phyloP scores from a whole-genome alignment of 35 echinoderm and acorn worm genomes.

The Chiridota heheva region DNA sequence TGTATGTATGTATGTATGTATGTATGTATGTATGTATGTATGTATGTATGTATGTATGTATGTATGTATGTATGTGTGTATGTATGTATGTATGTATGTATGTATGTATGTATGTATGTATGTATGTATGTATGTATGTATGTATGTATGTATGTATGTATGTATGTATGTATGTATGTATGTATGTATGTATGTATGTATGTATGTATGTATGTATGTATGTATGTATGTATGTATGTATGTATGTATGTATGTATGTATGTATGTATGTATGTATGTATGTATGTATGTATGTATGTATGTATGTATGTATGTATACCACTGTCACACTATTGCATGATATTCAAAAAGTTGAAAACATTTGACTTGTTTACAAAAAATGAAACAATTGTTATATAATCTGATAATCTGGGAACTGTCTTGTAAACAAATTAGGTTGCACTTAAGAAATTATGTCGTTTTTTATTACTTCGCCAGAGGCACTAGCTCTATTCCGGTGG shows the following conservation, averaged over 20 bases:
- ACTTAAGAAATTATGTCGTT: too few species aligned
- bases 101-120: too few species aligned
- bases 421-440: too few species aligned
- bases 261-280: neutral
- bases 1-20: conserved; percentile 2
- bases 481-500: too few species aligned
- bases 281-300: neutral
- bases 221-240: neutral
- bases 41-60: conserved; percentile 16
- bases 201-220: neutral
- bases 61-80: neutral
- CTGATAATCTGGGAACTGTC: too few species aligned
- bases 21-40: conserved; percentile 6
- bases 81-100: neutral
- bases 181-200: neutral
- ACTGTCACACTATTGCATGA: too few species aligned
- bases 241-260: neutral
- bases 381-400: too few species aligned
- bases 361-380: too few species aligned
- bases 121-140: too few species aligned
- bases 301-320: neutral
- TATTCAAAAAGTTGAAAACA: too few species aligned
- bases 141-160: neutral
- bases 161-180: neutral
- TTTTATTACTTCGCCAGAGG: too few species aligned